phyloP scores from a whole-genome alignment of 2,888 invertebrate species.

The Theodoxus fluviatilis region DNA sequence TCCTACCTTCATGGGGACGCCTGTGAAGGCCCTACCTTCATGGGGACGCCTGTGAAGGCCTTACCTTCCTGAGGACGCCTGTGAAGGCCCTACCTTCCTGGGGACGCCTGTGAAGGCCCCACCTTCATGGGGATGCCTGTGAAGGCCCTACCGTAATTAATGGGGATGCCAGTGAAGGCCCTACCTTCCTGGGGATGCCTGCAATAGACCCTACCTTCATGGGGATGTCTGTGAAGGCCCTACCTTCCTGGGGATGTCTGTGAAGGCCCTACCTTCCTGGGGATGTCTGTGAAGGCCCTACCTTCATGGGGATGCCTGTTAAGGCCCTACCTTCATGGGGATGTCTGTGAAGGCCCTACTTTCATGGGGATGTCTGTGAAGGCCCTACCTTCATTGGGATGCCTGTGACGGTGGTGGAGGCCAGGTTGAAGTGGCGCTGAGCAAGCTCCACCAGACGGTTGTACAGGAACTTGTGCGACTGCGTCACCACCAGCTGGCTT shows the following conservation, averaged over 20 bases:
- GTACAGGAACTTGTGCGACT: constrained; percentile 58
- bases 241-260: neutral
- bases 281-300: neutral
- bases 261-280: neutral
- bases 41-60: neutral
- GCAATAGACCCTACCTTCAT: too few species aligned
- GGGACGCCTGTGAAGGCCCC: neutral
- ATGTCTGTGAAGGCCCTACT: neutral
- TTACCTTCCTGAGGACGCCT: neutral
- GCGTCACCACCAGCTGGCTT: constrained; percentile 50
- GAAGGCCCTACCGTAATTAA: too few species aligned
- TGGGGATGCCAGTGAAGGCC: neutral
- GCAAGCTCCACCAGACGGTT: constrained; percentile 63
- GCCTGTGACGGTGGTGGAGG: constrained; percentile 93
- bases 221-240: too few species aligned
- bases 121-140: neutral
- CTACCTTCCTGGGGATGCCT: neutral
- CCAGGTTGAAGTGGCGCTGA: constrained; percentile 82
- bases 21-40: neutral
- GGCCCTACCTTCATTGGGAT: constrained; percentile 89
- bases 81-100: too few species aligned
- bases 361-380: neutral
- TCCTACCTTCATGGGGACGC: neutral
- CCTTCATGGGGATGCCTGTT: neutral
- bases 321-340: too few species aligned